Conservation (phyloP, 2,888 invertebrate genomes). For the Rhyacophila evoluta region DNA sequence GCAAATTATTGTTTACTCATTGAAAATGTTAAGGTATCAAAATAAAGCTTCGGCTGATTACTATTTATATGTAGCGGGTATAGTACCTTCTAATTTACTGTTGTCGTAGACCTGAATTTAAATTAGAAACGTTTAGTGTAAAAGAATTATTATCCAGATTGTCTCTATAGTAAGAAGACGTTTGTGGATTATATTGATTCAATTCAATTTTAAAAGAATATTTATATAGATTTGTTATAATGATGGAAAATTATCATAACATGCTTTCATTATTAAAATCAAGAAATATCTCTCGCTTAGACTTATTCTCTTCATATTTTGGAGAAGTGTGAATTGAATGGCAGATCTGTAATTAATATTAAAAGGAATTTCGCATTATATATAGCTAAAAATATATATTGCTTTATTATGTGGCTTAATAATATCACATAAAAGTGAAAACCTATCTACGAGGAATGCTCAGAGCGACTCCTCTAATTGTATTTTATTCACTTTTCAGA, state of each 20-base stretch:
- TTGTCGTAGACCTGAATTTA: constrained; percentile 1
- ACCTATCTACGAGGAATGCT: background rate
- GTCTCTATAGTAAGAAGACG: background rate
- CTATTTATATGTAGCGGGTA: background rate
- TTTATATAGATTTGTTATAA: background rate
- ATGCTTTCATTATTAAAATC: background rate
- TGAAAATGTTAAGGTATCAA: background rate
- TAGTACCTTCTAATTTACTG: constrained; percentile 22
- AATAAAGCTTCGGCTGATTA: background rate
- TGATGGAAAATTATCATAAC: background rate
- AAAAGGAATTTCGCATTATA: background rate
- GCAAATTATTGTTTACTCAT: background rate
- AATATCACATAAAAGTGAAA: background rate
- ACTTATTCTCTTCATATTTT: background rate
- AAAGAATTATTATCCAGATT: background rate
- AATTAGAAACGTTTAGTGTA: background rate
- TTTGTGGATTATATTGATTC: background rate
- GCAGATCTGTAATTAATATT: background rate
- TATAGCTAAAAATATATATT: background rate
- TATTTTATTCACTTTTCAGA: background rate
- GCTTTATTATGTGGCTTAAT: background rate
- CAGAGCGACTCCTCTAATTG: background rate
- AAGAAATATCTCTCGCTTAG: too few relatives aligned
- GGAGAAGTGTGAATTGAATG: background rate
- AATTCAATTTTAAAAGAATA: background rate